These are phyloP conservation scores for Monopterus albus DNA, from an alignment of 2,113 vertebrate genomes.

Conservation along the genomic window DNA sequence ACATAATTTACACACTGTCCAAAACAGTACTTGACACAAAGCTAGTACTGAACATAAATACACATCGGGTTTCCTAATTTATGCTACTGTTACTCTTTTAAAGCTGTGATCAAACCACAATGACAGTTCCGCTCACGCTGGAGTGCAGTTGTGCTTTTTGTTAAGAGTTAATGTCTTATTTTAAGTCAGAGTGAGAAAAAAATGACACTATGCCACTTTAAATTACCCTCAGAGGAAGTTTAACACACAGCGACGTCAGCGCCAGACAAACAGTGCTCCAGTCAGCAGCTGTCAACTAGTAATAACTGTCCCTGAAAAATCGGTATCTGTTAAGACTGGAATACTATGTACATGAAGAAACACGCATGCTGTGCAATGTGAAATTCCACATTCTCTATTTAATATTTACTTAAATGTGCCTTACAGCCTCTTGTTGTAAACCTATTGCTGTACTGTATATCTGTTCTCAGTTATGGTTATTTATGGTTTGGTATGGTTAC, in stretches of 20 bases:
- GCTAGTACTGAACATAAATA: slow-evolving; percentile 9
- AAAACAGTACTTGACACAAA: slow-evolving; percentile 40
- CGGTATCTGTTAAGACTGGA: slow-evolving; percentile 49
- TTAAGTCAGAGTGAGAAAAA: too few relatives aligned
- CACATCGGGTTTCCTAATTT: too few relatives aligned
- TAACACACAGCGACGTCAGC: too few relatives aligned
- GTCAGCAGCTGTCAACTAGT: slow-evolving; percentile 26
- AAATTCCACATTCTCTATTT: slow-evolving; percentile 34
- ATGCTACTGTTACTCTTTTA: not conserved
- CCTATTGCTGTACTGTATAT: slow-evolving; percentile 29
- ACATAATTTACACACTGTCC: slow-evolving; percentile 2
- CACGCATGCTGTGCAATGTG: slow-evolving; percentile 37
- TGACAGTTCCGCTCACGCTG: not conserved
- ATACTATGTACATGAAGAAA: slow-evolving; percentile 24
- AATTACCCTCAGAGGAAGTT: too few relatives aligned
- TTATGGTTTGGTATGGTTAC: slow-evolving; percentile 28
- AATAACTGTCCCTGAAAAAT: slow-evolving; percentile 33
- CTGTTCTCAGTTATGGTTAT: slow-evolving; percentile 28
- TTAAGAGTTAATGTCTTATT: too few relatives aligned
- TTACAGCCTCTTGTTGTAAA: slow-evolving; percentile 47
- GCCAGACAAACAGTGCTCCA: slow-evolving; percentile 17
- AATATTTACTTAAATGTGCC: slow-evolving; percentile 56
- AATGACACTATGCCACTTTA: not conserved
- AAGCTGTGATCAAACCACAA: slow-evolving; percentile 40
- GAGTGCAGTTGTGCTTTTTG: slow-evolving; percentile 6